Base-by-base conservation (phyloP, 1,140 invertebrate species). In the Drosophila bocki region DNA sequence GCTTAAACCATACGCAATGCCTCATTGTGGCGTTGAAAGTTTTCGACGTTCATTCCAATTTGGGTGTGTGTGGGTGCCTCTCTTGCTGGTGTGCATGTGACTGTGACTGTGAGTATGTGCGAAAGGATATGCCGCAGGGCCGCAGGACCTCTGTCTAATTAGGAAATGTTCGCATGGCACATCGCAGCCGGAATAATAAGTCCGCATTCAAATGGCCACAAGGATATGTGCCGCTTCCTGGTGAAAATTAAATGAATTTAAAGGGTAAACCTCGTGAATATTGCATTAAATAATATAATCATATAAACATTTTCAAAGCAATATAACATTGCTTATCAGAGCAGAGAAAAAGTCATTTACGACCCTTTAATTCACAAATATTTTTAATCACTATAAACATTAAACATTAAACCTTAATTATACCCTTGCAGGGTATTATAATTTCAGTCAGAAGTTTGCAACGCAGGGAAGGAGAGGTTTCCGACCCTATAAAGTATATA, bases 1-100 rank as follows among this genome's bases (percentile, higher is more conserved):
- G 85, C 85, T 90, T 90, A 90, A 85, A 91, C 86, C 85, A 91
- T 84, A 90, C 86, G 82, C 86, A 90, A 91, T 91, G 86, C 81
- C 86, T 90, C 85, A 90, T 90, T 90, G 75, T 78, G 85, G 85
- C 78, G 85, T 90, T 88, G 85, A 90, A 91, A 90, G 82, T 90
- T 91, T 90, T 82, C 79, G 83, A 86, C 83, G 75, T 87, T 86
- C 85, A 86, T 86, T 87, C 83, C 85, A 78, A 86, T 86, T 75
- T 82, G 56, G 67, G 65, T 80, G 50, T 53, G 47, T 42, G 61
- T 44, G 42, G 19, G 61, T 45, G 41, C n/a, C 26, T 26, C 26
- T 17, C n/a, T n/a, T 17, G 12, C 12, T 35, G 50, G 47, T 41
- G 19, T 41, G 44, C 33, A 41, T 5, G 15, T 56, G 45, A 22